Evolutionary conservation across 2,888 invertebrate species (phyloP), one percentile per base, ranked within the genome.

Genomic region (Melanostoma mellinum): DNA sequence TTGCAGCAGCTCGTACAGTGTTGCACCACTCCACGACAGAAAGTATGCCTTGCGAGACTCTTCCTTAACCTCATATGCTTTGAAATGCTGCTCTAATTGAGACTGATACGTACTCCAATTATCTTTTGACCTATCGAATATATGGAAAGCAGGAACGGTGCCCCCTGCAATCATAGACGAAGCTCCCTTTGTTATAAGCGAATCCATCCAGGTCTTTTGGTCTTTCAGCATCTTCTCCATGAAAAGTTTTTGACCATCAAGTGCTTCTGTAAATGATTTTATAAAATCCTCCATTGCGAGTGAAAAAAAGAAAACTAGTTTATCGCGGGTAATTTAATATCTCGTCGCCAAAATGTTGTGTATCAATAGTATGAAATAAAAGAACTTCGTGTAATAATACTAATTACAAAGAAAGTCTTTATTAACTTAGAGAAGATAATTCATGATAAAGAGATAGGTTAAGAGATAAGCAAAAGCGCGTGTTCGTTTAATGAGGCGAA

Each of bases 31-130:
- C 80, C 80, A 84, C 0, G 77, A 77, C 8, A 84, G 50, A 60
- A 85, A 86, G 80, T 80, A 85, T 52, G 68, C 76, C 52, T 86
- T 85, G 71, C 79, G 65, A 46, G 77, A 79, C 5, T 44, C 82
- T 8, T 38, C 71, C 6, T 58, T 52, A 5, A 85, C 84, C 3
- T 72, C 67, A 61, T 85, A 85, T 5, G 86, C 85, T 38, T 10
- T 42, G 32, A 86, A 86, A 73, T 86, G 85, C 38, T 85, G 74
- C 5, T 85, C 38, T 4, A 85, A 4, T 32, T 85, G 82, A 30
- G 76, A 61, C n/a, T 85, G 48, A 61, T 82, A 85, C 6, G 79
- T 82, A 33, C 77, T 53, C 79, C 74, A 86, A 1, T 60, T 50
- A 36, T 84, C 75, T 32, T 38, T 71, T 61, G 77, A 72, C 35